Evolutionary conservation across 35 echinoderm and acorn worm genomes (phyloP).

Genomic region (Amphiura filiformis): DNA sequence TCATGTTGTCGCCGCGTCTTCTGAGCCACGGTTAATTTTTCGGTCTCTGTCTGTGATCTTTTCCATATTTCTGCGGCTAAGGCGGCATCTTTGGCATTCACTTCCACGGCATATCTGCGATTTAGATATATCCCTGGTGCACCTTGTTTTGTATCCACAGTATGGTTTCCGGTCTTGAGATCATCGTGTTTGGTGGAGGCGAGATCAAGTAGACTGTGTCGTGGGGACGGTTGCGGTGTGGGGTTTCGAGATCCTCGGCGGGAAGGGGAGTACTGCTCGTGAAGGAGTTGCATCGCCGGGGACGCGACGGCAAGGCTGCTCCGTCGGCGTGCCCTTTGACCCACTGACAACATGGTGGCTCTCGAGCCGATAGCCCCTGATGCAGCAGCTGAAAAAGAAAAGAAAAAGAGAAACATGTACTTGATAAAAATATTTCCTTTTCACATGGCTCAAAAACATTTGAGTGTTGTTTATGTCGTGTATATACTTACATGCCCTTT

Average conservation of each 20-base stretch:
- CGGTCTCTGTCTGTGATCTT: constrained; percentile 46
- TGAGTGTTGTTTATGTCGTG: background rate
- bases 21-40: constrained; percentile 67
- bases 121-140: constrained; percentile 57
- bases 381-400: constrained; percentile 8
- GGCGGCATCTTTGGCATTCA: constrained; percentile 69
- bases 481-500: background rate
- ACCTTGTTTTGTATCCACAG: constrained; percentile 1
- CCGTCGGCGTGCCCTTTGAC: constrained; percentile 26
- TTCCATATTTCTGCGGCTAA: constrained; percentile 76
- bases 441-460: too few relatives aligned
- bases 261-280: background rate
- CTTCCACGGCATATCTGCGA: constrained; percentile 62
- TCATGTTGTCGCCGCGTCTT: constrained; percentile 61
- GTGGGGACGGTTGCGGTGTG: constrained; percentile 4
- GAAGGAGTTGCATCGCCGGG: background rate
- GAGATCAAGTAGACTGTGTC: background rate
- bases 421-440: background rate
- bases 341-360: constrained; percentile 27
- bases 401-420: background rate
- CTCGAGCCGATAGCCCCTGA: constrained; percentile 35
- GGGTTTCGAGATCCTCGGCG: background rate
- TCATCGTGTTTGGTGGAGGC: background rate
- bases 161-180: constrained; percentile 19
- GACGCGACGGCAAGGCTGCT: background rate